phyloP scores from a whole-genome alignment of 2,113 vertebrate genomes.

The Proterorhinus semilunaris region DNA sequence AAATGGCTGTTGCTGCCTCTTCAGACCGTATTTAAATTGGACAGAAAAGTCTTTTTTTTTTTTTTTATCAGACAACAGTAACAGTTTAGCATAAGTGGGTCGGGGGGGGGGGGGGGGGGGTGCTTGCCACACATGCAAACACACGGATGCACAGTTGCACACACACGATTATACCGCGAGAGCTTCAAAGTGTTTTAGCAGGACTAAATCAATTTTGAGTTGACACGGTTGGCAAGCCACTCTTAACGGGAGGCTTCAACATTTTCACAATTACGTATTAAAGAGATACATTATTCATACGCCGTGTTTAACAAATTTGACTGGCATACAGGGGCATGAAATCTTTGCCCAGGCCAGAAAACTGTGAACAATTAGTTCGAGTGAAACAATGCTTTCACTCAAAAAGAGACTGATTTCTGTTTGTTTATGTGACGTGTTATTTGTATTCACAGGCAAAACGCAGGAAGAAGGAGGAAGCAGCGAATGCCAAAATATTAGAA shows the following conservation, averaged over 20 bases:
- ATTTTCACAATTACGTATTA: constrained; percentile 80
- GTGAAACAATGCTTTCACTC: constrained; percentile 49
- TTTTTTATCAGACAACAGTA: constrained; percentile 78
- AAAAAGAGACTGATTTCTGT: constrained; percentile 55
- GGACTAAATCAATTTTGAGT: constrained; percentile 79
- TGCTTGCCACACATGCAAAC: constrained; percentile 54
- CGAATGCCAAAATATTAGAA: constrained; percentile 98
- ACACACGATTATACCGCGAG: constrained; percentile 71
- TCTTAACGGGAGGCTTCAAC: constrained; percentile 77
- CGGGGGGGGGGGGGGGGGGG: constrained; percentile 63
- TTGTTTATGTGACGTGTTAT: constrained; percentile 72
- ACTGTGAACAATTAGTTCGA: constrained; percentile 64
- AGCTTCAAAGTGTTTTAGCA: constrained; percentile 80
- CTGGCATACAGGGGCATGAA: constrained; percentile 58
- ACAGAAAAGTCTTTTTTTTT: constrained; percentile 72
- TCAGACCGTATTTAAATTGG: constrained; percentile 81
- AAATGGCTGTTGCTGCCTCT: constrained; percentile 74
- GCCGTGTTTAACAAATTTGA: constrained; percentile 75
- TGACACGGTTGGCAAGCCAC: constrained; percentile 81
- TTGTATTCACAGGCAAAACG: constrained; percentile 95
- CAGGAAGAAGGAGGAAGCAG: constrained; percentile 97
- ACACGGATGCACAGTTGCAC: constrained; percentile 46
- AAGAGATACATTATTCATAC: constrained; percentile 79
- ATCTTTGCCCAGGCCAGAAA: constrained; percentile 58
- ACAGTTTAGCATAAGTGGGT: constrained; percentile 81